phyloP scores from a whole-genome alignment of 2,888 invertebrate species.

The Mythimna loreyi region DNA sequence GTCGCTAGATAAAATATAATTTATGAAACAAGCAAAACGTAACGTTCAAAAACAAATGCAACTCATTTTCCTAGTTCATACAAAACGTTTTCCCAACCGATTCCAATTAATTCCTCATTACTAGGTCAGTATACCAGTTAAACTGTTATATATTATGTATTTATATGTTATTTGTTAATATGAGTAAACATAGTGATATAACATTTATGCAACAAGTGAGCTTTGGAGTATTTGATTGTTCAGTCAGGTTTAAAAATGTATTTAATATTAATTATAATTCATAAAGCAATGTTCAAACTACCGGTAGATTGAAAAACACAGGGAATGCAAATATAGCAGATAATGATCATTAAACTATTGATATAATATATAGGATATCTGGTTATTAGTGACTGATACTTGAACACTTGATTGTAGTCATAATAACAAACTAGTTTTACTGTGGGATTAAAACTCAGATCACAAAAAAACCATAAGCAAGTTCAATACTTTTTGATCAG shows the following conservation, averaged over 20 bases:
- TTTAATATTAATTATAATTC: no score
- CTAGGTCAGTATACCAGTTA: neutral
- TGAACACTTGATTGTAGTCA: no score
- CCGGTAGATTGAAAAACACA: neutral
- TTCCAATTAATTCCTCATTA: conserved; percentile 15
- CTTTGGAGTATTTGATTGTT: conserved; percentile 22
- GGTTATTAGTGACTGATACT: no score
- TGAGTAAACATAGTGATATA: neutral
- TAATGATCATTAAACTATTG: neutral
- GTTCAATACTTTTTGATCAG: no score
- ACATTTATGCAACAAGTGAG: conserved; percentile 34
- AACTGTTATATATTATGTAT: neutral
- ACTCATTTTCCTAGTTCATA: neutral
- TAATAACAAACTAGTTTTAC: no score
- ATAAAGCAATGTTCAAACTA: conserved; percentile 1
- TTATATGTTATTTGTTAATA: no score
- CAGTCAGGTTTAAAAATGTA: conserved; percentile 6
- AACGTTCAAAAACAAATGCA: conserved; percentile 4
- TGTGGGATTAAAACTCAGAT: no score
- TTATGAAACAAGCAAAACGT: neutral
- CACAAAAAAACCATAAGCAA: no score
- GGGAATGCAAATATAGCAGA: neutral
- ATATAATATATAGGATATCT: no score
- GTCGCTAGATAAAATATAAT: no score
- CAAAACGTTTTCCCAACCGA: neutral